Conservation (phyloP, 1,140 invertebrate genomes). For the Drosophila nebulosa region DNA sequence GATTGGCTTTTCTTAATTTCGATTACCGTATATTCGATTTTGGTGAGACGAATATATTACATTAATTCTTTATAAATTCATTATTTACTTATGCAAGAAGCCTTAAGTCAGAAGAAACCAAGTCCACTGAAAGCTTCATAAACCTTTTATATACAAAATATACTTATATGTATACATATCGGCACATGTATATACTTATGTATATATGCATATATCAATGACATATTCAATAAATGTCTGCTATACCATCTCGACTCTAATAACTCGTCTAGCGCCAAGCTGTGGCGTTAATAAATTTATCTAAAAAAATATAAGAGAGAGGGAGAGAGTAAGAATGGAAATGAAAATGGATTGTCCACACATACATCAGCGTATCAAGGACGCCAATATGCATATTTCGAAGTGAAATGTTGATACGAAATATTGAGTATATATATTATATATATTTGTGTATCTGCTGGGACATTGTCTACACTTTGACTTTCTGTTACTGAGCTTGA, state of each 20-base stretch:
- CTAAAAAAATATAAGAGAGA: slow-evolving; percentile 1
- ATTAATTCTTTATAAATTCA: not conserved
- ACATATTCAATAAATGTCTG: slow-evolving; percentile 67
- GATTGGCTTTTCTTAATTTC: not conserved
- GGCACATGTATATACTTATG: not conserved
- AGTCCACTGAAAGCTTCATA: not conserved
- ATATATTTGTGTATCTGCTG: slow-evolving; percentile 39
- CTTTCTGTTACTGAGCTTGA: slow-evolving; percentile 25
- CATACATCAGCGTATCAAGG: slow-evolving; percentile 63
- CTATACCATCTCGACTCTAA: slow-evolving; percentile 9
- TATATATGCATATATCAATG: slow-evolving; percentile 66
- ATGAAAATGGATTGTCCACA: slow-evolving; percentile 13
- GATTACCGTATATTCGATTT: not conserved
- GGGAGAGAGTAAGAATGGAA: not conserved
- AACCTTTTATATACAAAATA: not conserved
- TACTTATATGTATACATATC: too few relatives aligned
- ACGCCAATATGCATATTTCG: slow-evolving; percentile 21
- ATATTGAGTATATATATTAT: not conserved
- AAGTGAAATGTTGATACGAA: not conserved
- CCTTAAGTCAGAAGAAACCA: not conserved
- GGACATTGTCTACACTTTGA: slow-evolving; percentile 53
- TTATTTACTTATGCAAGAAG: not conserved
- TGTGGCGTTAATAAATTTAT: slow-evolving; percentile 68
- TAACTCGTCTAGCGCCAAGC: slow-evolving; percentile 57
- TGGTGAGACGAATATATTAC: not conserved